Evolutionary conservation across 64 coral and sea anemone species (phyloP).

Genomic region (Catalaphyllia jardinei): DNA sequence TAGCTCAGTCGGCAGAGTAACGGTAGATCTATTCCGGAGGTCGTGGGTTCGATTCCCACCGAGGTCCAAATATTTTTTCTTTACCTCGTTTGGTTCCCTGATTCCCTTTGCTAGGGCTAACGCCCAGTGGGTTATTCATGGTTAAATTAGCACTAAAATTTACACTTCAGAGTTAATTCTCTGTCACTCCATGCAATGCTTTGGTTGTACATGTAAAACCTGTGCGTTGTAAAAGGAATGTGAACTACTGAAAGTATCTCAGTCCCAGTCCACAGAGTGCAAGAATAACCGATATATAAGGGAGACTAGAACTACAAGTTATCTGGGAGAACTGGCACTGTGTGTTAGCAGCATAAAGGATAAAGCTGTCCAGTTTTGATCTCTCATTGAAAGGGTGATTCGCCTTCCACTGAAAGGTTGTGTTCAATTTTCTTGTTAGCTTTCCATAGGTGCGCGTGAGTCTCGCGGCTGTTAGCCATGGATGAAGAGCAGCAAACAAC

Average conservation of each 20-base stretch:
- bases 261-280: constrained; percentile 36
- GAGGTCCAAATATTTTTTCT: no score
- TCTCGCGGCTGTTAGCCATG: constrained; percentile 4
- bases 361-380: constrained; percentile 27
- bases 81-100: no score
- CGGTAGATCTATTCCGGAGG: no score
- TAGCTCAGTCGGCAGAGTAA: no score
- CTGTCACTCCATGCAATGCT: no score
- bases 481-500: constrained; percentile 17
- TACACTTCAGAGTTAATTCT: no score
- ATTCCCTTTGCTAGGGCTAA: no score
- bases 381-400: constrained; percentile 8
- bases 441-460: neutral
- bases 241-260: neutral
- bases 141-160: no score
- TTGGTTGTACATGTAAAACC: no score
- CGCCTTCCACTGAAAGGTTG: constrained; percentile 4
- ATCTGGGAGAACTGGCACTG: constrained; percentile 45
- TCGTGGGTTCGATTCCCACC: no score
- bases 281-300: constrained; percentile 18
- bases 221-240: neutral
- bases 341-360: constrained; percentile 16
- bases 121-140: no score
- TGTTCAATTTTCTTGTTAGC: constrained; percentile 16
- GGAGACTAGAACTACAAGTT: constrained; percentile 15